Percentiles rank a stretch among this genome's conserved stretches.
Evolutionary conservation across 2,113 vertebrate species (phyloP).

Genomic region (Python bivittatus): DNA sequence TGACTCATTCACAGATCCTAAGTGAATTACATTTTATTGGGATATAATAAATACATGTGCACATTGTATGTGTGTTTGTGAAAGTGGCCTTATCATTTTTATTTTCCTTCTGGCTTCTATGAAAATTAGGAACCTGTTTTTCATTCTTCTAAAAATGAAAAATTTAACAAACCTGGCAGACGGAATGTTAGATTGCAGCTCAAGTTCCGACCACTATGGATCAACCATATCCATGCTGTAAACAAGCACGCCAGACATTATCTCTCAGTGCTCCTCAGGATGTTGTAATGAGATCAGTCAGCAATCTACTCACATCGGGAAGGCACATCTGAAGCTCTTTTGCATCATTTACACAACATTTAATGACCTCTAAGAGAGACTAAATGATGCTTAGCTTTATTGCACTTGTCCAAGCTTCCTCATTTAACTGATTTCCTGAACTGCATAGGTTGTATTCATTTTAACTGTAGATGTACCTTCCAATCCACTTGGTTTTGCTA

Average conservation of each 20-base stretch:
- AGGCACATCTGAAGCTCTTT: conserved; percentile 22
- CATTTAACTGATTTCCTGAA: conserved; percentile 23
- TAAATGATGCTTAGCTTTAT: conserved; percentile 4
- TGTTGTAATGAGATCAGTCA: conserved; percentile 2
- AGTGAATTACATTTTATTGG: not conserved
- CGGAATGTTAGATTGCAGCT: not conserved
- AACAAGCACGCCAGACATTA: not conserved
- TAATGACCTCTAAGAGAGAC: conserved; percentile 29
- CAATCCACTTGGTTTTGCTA: conserved; percentile 29
- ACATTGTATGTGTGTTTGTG: not conserved
- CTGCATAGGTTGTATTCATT: conserved; percentile 5
- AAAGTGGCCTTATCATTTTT: not conserved
- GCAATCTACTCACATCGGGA: conserved; percentile 21
- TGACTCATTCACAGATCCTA: not conserved
- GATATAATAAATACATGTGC: not conserved
- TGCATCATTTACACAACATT: conserved; percentile 11
- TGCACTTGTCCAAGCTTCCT: conserved; percentile 33
- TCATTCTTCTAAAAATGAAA: not conserved
- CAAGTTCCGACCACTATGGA: not conserved
- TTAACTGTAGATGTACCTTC: not conserved
- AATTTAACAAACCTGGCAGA: not conserved
- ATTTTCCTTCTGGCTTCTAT: not conserved
- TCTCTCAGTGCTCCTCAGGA: not conserved
- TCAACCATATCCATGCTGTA: not conserved
- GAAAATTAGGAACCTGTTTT: not conserved